These are phyloP conservation scores for Epizoanthus fatuus DNA, from an alignment of 92 coral and sea anemone species.

Conservation along the genomic window DNA sequence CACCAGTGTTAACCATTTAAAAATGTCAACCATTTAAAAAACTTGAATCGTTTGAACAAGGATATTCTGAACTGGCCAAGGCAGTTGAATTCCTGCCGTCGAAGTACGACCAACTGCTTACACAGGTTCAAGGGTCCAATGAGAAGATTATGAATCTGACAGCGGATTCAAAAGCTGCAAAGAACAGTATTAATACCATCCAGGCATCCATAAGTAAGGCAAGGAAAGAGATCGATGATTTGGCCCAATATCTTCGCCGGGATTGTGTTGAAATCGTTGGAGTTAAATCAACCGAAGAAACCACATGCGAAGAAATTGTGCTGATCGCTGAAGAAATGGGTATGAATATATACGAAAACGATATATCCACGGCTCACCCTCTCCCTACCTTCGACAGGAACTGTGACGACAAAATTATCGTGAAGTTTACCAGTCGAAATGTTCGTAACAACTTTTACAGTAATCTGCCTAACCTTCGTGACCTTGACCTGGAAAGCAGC, in stretches of 20 bases:
- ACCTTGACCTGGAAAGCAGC: no score
- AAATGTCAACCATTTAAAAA: no score
- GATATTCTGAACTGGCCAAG: not conserved
- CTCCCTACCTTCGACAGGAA: not conserved
- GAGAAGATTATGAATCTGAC: slow-evolving; percentile 9
- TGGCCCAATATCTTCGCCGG: slow-evolving; percentile 3
- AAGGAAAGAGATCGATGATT: slow-evolving; percentile 7
- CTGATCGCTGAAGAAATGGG: slow-evolving; percentile 10
- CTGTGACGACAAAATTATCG: not conserved
- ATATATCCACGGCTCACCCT: slow-evolving; percentile 13
- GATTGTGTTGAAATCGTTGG: slow-evolving; percentile 14
- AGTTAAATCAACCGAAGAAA: not conserved
- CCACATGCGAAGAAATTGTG: slow-evolving; percentile 10
- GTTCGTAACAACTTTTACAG: not conserved
- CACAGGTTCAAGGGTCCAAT: slow-evolving; percentile 4
- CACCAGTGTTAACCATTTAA: slow-evolving; percentile 26
- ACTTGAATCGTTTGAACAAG: not conserved
- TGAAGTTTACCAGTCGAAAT: not conserved
- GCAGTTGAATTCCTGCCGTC: slow-evolving; percentile 3
- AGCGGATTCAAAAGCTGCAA: not conserved
- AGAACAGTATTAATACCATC: not conserved
- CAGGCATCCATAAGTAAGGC: not conserved
- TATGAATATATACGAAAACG: not conserved
- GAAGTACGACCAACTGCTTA: slow-evolving; percentile 20
- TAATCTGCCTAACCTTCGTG: not conserved